phyloP scores from a whole-genome alignment of 1,140 invertebrate genomes.

The Rhagoletis pomonella region DNA sequence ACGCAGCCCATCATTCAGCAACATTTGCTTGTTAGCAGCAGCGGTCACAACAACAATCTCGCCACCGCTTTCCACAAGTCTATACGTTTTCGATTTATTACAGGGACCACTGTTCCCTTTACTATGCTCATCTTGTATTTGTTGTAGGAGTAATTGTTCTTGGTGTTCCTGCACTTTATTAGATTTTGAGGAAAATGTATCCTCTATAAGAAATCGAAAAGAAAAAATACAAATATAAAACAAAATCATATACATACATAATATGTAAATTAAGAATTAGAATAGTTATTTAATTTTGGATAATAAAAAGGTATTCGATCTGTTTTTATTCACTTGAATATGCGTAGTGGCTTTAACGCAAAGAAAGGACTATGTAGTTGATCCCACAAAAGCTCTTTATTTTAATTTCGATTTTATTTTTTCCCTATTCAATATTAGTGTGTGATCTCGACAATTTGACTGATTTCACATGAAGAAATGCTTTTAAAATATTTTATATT shows the following conservation, averaged over 20 bases:
- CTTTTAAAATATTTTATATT: too few relatives aligned
- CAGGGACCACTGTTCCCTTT: constrained; percentile 56
- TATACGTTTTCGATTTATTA: constrained; percentile 54
- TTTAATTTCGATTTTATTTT: too few relatives aligned
- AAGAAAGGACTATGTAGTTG: too few relatives aligned
- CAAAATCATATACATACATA: neutral
- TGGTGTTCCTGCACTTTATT: constrained; percentile 56
- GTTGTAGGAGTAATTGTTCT: constrained; percentile 57
- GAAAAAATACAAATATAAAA: constrained; percentile 45
- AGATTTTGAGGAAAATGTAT: constrained; percentile 58
- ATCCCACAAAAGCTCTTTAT: too few relatives aligned
- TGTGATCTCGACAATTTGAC: too few relatives aligned
- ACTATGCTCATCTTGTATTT: constrained; percentile 33
- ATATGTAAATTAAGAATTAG: too few relatives aligned
- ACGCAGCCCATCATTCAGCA: constrained; percentile 57
- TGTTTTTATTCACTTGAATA: too few relatives aligned
- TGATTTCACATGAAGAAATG: too few relatives aligned
- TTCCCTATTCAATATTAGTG: too few relatives aligned
- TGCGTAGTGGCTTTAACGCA: too few relatives aligned
- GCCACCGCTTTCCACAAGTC: constrained; percentile 31
- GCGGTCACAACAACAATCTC: constrained; percentile 52
- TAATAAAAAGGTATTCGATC: too few relatives aligned
- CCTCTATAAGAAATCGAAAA: constrained; percentile 50
- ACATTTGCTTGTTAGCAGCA: constrained; percentile 64
- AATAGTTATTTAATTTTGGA: too few relatives aligned